Conservation (phyloP, 2,113 vertebrate genomes). For the Empidonax alnorum region DNA sequence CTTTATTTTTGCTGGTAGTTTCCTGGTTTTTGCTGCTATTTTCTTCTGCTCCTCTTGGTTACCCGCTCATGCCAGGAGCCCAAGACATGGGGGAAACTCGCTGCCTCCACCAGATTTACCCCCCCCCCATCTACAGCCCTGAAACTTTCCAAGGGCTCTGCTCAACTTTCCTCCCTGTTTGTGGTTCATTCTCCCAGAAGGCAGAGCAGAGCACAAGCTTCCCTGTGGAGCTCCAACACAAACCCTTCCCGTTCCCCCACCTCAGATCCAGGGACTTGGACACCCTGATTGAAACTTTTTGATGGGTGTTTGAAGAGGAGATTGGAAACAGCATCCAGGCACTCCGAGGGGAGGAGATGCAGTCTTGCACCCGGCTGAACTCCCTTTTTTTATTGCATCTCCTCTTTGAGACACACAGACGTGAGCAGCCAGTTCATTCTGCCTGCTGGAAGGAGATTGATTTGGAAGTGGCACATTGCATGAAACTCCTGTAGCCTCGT, state of each 20-base stretch:
- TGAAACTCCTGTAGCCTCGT: neutral
- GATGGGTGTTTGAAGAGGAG: neutral
- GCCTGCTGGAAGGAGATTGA: neutral
- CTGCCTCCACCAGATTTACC: neutral
- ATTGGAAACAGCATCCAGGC: neutral
- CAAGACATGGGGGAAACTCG: fast-evolving
- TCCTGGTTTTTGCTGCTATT: neutral
- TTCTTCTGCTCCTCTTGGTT: neutral
- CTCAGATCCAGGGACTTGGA: fast-evolving
- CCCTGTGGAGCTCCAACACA: neutral
- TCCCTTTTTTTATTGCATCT: neutral
- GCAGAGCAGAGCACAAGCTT: neutral
- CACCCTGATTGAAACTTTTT: fast-evolving
- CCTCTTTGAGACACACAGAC: neutral
- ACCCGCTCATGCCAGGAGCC: fast-evolving
- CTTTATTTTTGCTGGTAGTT: neutral
- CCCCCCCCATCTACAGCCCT: neutral
- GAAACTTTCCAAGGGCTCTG: neutral
- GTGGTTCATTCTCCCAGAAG: fast-evolving
- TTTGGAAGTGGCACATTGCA: neutral
- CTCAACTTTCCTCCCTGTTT: fast-evolving
- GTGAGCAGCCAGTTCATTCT: neutral
- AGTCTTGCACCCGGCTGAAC: neutral
- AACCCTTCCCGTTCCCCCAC: fast-evolving
- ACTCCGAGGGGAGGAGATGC: neutral